These are phyloP conservation scores for Rhinoderma darwinii DNA, from an alignment of 2,113 vertebrate species.

Conservation along the genomic window DNA sequence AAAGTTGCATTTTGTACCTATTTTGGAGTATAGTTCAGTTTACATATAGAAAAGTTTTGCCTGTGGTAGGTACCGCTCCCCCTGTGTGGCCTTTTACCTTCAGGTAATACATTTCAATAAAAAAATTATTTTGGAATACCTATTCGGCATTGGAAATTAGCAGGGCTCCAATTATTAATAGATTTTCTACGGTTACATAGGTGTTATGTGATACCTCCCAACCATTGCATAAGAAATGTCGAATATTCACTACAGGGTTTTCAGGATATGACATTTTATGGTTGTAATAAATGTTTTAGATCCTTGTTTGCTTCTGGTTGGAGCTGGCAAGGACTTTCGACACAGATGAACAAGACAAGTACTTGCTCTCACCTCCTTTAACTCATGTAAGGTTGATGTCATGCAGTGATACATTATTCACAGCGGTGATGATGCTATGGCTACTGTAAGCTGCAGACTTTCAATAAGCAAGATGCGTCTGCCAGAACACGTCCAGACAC, in stretches of 20 bases:
- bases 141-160: conserved; percentile 34
- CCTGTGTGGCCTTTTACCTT: conserved; percentile 9
- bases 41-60: background rate
- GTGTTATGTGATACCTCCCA: conserved; percentile 42
- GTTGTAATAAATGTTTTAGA: conserved; percentile 52
- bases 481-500: conserved; percentile 52
- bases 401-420: conserved; percentile 54
- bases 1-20: no score
- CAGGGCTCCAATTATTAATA: conserved; percentile 1
- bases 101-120: conserved; percentile 12
- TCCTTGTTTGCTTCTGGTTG: conserved; percentile 29
- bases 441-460: conserved; percentile 52
- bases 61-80: background rate
- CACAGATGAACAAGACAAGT: conserved; percentile 39
- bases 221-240: conserved; percentile 8
- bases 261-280: conserved; percentile 46
- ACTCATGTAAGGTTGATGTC: conserved; percentile 48
- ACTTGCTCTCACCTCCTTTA: conserved; percentile 47
- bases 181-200: background rate
- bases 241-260: conserved; percentile 15
- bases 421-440: conserved; percentile 52
- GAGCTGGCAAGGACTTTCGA: conserved; percentile 39
- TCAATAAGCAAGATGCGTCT: background rate
- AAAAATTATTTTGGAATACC: background rate
- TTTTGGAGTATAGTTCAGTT: background rate